Evolutionary conservation across 2,888 invertebrate species (phyloP), one percentile per base, ranked within the genome.

Genomic region (Calameuta idolon): DNA sequence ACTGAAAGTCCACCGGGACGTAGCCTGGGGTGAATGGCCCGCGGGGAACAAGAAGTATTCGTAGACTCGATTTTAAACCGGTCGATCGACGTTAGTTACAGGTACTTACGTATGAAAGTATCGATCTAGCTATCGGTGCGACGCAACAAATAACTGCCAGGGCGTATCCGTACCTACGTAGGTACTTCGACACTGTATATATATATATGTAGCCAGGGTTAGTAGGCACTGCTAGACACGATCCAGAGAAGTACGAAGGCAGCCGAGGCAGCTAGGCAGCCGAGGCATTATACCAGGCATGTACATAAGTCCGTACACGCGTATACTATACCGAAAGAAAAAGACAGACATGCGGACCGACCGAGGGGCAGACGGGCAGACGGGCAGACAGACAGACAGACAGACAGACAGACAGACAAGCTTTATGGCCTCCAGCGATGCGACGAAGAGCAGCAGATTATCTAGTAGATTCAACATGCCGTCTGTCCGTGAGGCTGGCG

Each of bases 401-500:
- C 81, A 79, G 84, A 81, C 79, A 80, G 84, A 81, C 81, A 79
- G 80, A 81, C 81, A 80, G 83, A 85, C 81, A 78, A 83, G 80
- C 81, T 75, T 82, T 79, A 79, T 79, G 81, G 83, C 86, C 79
- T 69, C 79, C 69, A 82, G 83, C 83, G 69, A 77, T 76, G 81
- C 81, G 81, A 83, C 78, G 79, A 80, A 77, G 79, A 83, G 80
- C 80, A 81, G 80, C 80, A 81, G 80, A 82, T 82, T 83, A 87
- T 85, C 85, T 84, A 81, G 80, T 80, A 82, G 83, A 84, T 84
- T 80, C 82, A 82, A 81, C 82, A 78, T 79, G 78, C 73, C 75
- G 79, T 79, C 79, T 82, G 83, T 80, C 82, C 83, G 76, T 82
- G 81, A 81, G 74, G 80, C 81, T 77, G 81, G 85, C 83, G 82